These are phyloP conservation scores for Pogonophryne albipinna DNA, from an alignment of 2,797 vertebrate genomes.

Conservation along the genomic window DNA sequence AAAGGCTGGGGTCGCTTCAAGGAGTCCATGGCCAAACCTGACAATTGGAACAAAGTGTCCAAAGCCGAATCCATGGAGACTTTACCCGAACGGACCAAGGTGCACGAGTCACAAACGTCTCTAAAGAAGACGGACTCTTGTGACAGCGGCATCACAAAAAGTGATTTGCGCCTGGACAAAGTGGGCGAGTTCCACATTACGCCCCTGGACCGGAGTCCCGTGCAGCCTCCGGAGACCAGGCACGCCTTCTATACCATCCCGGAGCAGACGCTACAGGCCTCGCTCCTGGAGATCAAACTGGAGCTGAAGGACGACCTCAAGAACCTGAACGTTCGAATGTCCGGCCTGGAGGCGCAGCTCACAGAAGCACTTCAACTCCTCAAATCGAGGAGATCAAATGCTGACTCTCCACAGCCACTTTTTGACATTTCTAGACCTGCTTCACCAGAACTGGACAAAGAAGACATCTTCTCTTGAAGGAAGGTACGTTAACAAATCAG, in stretches of 20 bases:
- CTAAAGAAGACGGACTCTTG: constrained; percentile 99
- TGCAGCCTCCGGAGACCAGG: constrained; percentile 87
- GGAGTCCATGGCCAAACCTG: constrained; percentile 89
- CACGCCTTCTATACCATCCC: constrained; percentile 95
- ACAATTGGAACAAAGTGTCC: constrained; percentile 92
- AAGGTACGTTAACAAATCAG: constrained; percentile 15
- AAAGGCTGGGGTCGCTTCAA: constrained; percentile 97
- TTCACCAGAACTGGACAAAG: constrained; percentile 93
- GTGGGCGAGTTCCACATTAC: constrained; percentile 84
- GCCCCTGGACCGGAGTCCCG: constrained; percentile 93
- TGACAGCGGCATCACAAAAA: constrained; percentile 98
- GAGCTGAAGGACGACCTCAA: constrained; percentile 97
- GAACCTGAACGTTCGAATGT: constrained; percentile 90
- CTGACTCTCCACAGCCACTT: constrained; percentile 88
- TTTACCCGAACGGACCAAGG: constrained; percentile 92
- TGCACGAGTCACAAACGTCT: constrained; percentile 84
- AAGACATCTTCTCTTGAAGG: constrained; percentile 90
- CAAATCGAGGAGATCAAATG: constrained; percentile 84
- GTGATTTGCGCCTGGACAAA: constrained; percentile 96
- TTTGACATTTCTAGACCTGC: constrained; percentile 95
- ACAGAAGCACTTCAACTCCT: constrained; percentile 94
- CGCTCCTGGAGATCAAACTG: constrained; percentile 92
- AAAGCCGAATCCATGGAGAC: constrained; percentile 87
- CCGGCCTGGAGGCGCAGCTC: constrained; percentile 93
- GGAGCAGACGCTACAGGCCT: constrained; percentile 95